A percentile compares a stretch with the other conserved stretches of the same genome.
These are phyloP conservation scores for Gisinianus flammeolus DNA, from an alignment of 2,888 invertebrate species.

Conservation along the genomic window DNA sequence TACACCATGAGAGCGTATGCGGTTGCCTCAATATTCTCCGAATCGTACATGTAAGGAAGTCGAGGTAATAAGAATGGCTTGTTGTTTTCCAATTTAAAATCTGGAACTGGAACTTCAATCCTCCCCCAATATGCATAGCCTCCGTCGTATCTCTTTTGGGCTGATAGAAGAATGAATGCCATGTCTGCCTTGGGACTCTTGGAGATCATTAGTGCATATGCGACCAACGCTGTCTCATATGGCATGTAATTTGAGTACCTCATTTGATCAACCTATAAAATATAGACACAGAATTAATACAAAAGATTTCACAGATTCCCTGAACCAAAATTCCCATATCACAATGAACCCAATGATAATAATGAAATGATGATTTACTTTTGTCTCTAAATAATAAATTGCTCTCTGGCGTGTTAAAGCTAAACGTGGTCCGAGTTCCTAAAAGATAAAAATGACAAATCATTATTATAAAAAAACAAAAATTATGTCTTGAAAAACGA, in stretches of 20 bases:
- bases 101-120: slow-evolving; percentile 77
- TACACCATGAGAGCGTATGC: slow-evolving; percentile 89
- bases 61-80: slow-evolving; percentile 88
- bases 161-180: slow-evolving; percentile 76
- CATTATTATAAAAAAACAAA: slow-evolving; percentile 26
- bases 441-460: not conserved
- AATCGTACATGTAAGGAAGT: slow-evolving; percentile 84
- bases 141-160: slow-evolving; percentile 72
- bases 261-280: slow-evolving; percentile 69
- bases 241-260: slow-evolving; percentile 68
- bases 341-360: not conserved
- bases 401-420: slow-evolving; percentile 77
- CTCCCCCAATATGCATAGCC: slow-evolving; percentile 79
- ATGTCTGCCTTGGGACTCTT: slow-evolving; percentile 85
- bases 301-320: not conserved
- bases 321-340: not conserved
- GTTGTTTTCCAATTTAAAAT: slow-evolving; percentile 86
- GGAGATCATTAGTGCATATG: slow-evolving; percentile 82
- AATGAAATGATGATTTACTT: slow-evolving; percentile 61
- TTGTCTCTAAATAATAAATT: slow-evolving; percentile 79
- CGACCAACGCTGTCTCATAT: slow-evolving; percentile 85
- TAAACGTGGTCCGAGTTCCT: slow-evolving; percentile 73
- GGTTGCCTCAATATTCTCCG: slow-evolving; percentile 90
- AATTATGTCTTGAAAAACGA: too few species aligned
- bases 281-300: not conserved